phyloP scores from a whole-genome alignment of 2,113 vertebrate species.

The Lophotis ruficrista region DNA sequence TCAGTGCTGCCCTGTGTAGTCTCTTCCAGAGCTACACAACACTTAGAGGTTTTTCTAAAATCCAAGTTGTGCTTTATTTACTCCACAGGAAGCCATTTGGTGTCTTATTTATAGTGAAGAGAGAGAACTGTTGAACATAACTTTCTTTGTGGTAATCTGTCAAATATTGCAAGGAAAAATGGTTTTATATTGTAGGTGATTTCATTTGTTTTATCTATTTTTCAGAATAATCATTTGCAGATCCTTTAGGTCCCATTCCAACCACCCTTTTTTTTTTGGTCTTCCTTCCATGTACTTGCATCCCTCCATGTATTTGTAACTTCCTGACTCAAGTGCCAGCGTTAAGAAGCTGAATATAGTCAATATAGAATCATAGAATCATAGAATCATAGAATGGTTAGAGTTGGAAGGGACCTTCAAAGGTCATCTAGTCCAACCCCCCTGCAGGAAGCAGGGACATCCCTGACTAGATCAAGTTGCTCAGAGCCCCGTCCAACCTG shows the following conservation, averaged over 20 bases:
- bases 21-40: background rate
- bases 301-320: background rate
- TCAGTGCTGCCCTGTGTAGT: background rate
- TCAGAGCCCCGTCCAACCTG: too few relatives aligned
- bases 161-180: background rate
- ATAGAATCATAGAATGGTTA: too few relatives aligned
- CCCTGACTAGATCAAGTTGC: too few relatives aligned
- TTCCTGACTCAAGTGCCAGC: background rate
- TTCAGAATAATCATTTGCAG: background rate
- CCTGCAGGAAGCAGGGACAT: too few relatives aligned
- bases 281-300: background rate
- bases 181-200: background rate
- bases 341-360: background rate
- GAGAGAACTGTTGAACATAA: background rate
- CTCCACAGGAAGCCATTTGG: background rate
- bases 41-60: background rate
- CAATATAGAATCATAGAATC: too few relatives aligned
- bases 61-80: background rate
- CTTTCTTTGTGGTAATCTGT: background rate
- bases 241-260: background rate
- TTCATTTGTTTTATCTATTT: background rate
- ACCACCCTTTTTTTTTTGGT: background rate
- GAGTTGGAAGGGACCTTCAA: too few relatives aligned
- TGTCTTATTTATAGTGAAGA: background rate
- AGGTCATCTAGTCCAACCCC: too few relatives aligned